Base-by-base conservation (phyloP, 2,888 invertebrate species). In the Trypoxylon attenuatum region DNA sequence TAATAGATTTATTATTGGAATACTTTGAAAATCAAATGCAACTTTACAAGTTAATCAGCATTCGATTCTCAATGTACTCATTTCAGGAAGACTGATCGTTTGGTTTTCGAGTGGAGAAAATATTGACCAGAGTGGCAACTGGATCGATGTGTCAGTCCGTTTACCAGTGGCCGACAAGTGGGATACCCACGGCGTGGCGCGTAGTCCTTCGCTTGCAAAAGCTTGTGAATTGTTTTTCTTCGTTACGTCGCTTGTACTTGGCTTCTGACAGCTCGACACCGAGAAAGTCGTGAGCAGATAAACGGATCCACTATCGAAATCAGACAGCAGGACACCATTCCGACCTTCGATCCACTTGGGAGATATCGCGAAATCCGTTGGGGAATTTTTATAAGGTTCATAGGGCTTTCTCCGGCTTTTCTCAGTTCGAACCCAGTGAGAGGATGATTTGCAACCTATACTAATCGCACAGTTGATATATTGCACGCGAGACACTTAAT, bases 131-230 rank as follows among this genome's bases (percentile, higher is more conserved):
- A 21, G 25, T 27, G 51, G 16, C 42, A 22, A n/a, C 29, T 27
- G 29, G 25, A 13, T 57, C 56, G 29, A 52, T 53, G 39, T 16
- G 49, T 23, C 49, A 50, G 59, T 19, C 56, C 64, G 59, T 51
- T 64, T 59, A 59, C 38, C 53, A 41, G 19, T 10, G 25, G 43
- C 43, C 52, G 47, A 51, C 56, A 16, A 45, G 39, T 25, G 21
- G 13, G 46, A 29, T 49, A 39, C 50, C 47, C 29, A 27, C 25
- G n/a, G n/a, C n/a, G n/a, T n/a, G n/a, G n/a, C n/a, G n/a, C n/a
- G n/a, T n/a, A n/a, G n/a, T 39, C 15, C 56, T 1, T 4, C 23
- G 46, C 2, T 29, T 51, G 25, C 16, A 19, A 21, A 52, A n/a
- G 27, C 27, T 16, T n/a, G 42, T 19, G 23, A 41, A 55, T 64